Evolutionary conservation across 2,888 invertebrate species (phyloP), one percentile per base, ranked within the genome.

Genomic region (Syrphus vitripennis): DNA sequence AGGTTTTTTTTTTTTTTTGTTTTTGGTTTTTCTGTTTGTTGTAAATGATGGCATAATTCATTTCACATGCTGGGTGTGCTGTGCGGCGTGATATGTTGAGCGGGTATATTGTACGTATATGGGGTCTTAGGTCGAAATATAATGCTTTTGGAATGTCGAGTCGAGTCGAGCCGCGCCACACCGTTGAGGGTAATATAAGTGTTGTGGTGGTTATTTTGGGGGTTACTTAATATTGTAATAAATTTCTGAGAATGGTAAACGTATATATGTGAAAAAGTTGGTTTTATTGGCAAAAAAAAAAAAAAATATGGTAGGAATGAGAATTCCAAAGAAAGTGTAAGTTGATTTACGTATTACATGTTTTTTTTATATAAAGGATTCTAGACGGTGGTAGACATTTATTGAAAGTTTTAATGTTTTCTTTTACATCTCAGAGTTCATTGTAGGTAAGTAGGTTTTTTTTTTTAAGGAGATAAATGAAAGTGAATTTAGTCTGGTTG

Each of bases 21-120:
- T 57, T 34, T 45, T 76, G 72, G 67, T 16, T 72, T 26, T 24
- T 2, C 50, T 76, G 63, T 65, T 29, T 31, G 26, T 63, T 81
- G 81, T 86, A 86, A 86, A 86, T 86, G 86, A 86, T 82, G 77
- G 74, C 40, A 86, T 86, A 77, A 86, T 86, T 86, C 70, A 86
- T 86, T 86, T 78, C 48, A 26, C 69, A 82, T 78, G 77, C 63
- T 81, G 69, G 53, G 72, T 67, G 71, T 69, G 40, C 31, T 57
- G n/a, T n/a, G 34, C 16, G 48, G 48, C 50, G 77, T 82, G 76
- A 59, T n/a, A n/a, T 69, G 61, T 26, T 48, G 40, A 24, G 12
- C 14, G 16, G 26, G 61, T 42, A 70, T n/a, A n/a, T n/a, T n/a
- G n/a, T n/a, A n/a, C n/a, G n/a, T n/a, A n/a, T n/a, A n/a, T n/a